Base-by-base conservation (phyloP, 2,888 invertebrate genomes). In the Sminthurides aquaticus region DNA sequence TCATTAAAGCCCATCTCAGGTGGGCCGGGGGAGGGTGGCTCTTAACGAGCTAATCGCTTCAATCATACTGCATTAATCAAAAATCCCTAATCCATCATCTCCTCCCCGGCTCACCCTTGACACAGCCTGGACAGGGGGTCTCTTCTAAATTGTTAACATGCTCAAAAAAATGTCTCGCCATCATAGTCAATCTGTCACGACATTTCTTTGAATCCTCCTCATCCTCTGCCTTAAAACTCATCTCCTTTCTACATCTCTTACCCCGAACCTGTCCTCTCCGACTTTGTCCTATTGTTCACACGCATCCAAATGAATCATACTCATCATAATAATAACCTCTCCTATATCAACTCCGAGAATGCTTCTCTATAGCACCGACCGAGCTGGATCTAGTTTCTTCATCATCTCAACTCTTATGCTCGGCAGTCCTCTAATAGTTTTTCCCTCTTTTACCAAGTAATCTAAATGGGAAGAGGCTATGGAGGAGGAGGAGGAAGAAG, bases 31-130 rank as follows among this genome's bases (percentile, higher is more conserved):
- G 26, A 59, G 28, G 61, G 56, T 60, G 34, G 29, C 34, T 62
- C 67, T 66, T 70, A 70, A 68, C 65, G 66, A 70, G 67, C 68
- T 71, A 71, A 71, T 71, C 71, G 66, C 63, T 71, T 68, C 67
- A 66, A 71, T 71, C 71, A 71, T 63, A 59, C 55, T 61, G 67
- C 69, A 69, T 71, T 71, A 69, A 71, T 69, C 69, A 70, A 65
- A 66, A 65, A 66, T 68, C 61, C 67, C 68, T 62, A 67, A 71
- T 71, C 71, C 71, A 71, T 71, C 70, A 70, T 70, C 67, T 70
- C 65, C 60, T 67, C 27, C 56, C 49, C 62, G 68, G 66, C 60
- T 68, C 65, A 68, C 70, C 70, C 70, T 70, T 70, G 68, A 70
- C 70, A 70, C 64, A 60, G 49, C 58, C 67, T 59, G 57, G 26